Conservation (phyloP, 2,113 vertebrate species). For the Oryzias woworae region DNA sequence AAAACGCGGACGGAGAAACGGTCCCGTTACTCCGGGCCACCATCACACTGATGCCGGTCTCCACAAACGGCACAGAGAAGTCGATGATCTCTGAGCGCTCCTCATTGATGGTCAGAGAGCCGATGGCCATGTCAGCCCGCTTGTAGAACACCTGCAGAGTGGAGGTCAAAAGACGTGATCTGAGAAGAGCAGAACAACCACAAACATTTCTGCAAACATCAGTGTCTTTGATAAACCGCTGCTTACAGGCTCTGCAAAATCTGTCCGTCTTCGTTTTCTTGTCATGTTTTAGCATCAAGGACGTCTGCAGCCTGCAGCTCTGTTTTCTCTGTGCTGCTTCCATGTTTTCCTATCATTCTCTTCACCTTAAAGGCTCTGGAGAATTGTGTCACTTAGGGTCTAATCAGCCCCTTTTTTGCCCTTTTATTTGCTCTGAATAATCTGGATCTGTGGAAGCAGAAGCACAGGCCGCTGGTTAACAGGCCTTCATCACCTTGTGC, state of each 20-base stretch:
- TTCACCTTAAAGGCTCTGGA: background rate
- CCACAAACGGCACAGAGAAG: conserved; percentile 97
- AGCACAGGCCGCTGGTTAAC: no score
- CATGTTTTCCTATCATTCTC: background rate
- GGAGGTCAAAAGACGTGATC: background rate
- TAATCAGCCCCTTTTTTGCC: no score
- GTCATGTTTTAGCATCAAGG: background rate
- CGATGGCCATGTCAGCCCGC: conserved; percentile 97
- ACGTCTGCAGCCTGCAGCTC: background rate
- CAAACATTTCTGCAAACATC: no score
- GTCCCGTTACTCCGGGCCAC: conserved; percentile 96
- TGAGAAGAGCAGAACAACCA: fast-evolving
- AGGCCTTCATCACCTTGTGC: no score
- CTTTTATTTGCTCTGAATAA: no score
- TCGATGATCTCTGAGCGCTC: conserved; percentile 96
- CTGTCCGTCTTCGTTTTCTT: conserved; percentile 1
- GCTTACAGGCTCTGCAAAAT: background rate
- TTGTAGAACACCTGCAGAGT: conserved; percentile 91
- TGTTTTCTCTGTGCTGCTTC: background rate
- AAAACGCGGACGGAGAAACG: conserved; percentile 93
- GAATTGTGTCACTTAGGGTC: no score
- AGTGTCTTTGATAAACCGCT: background rate
- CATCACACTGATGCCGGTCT: conserved; percentile 98
- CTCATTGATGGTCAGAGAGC: conserved; percentile 97
- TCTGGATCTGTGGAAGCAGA: no score